Conservation (phyloP, 2,797 vertebrate species). For the Ambastaia sidthimunki region DNA sequence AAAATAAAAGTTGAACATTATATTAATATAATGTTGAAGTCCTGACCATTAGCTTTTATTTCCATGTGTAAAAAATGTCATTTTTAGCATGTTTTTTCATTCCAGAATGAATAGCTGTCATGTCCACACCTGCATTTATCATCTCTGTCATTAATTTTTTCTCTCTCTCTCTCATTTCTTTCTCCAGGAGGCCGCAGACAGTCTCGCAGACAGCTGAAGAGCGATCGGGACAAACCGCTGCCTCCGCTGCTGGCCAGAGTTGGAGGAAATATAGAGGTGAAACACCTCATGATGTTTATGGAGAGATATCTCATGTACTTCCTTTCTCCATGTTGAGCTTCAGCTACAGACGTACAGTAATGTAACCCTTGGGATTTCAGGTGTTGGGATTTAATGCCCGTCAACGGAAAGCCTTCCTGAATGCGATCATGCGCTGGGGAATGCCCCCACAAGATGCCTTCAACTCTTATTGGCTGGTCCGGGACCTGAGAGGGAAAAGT, state of each 20-base stretch:
- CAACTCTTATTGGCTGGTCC: slow-evolving; percentile 98
- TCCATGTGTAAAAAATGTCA: too few relatives aligned
- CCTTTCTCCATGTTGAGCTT: background rate
- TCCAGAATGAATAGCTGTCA: too few relatives aligned
- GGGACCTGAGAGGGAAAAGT: slow-evolving; percentile 94
- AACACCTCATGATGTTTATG: background rate
- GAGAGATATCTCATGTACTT: background rate
- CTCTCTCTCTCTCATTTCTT: too few relatives aligned
- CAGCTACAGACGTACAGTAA: background rate
- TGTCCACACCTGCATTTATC: too few relatives aligned
- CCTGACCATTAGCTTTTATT: too few relatives aligned
- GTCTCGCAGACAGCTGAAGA: slow-evolving; percentile 92
- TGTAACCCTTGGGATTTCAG: slow-evolving; percentile 67
- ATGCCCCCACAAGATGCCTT: slow-evolving; percentile 99
- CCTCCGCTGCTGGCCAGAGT: slow-evolving; percentile 94
- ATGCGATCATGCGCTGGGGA: slow-evolving; percentile 99
- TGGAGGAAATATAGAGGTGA: slow-evolving; percentile 95
- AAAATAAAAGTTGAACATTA: too few relatives aligned
- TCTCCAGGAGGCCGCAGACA: slow-evolving; percentile 90
- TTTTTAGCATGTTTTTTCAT: too few relatives aligned
- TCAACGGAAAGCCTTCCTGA: slow-evolving; percentile 96
- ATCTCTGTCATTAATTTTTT: background rate
- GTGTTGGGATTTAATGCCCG: slow-evolving; percentile 98
- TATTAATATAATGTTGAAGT: too few relatives aligned
- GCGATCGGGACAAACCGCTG: slow-evolving; percentile 93